Conservation (phyloP, 2,797 vertebrate species). For the Oryzias sinensis region DNA sequence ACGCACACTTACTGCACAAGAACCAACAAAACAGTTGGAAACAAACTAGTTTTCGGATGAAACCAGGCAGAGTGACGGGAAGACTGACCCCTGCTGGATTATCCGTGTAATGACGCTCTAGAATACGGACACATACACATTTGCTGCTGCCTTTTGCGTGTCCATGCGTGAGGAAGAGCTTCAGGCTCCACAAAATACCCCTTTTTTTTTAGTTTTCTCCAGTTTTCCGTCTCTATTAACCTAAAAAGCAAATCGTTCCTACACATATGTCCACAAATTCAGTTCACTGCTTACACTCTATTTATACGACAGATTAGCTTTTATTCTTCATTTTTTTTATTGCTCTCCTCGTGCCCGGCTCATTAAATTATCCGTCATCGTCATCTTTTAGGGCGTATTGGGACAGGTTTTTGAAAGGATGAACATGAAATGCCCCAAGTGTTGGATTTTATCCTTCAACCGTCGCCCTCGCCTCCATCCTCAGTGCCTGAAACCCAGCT, state of each 20-base stretch:
- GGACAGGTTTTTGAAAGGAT: too few relatives aligned
- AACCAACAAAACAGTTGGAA: slow-evolving; percentile 56
- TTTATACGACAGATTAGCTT: not conserved
- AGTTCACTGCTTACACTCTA: not conserved
- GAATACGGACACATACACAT: slow-evolving; percentile 28
- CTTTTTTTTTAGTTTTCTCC: too few relatives aligned
- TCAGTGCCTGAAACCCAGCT: slow-evolving; percentile 13
- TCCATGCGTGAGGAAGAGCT: too few relatives aligned
- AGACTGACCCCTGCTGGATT: slow-evolving; percentile 36
- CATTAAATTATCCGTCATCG: not conserved
- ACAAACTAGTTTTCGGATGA: slow-evolving; percentile 33
- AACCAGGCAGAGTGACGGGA: slow-evolving; percentile 27
- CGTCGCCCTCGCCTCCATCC: not conserved
- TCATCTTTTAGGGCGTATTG: too few relatives aligned
- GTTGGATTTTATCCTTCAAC: too few relatives aligned
- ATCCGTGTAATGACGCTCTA: slow-evolving; percentile 46
- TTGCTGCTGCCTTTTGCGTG: too few relatives aligned
- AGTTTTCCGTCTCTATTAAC: too few relatives aligned
- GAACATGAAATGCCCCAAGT: too few relatives aligned
- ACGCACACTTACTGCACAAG: slow-evolving; percentile 32
- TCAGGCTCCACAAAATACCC: too few relatives aligned
- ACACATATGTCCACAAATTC: not conserved
- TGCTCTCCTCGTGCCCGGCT: not conserved
- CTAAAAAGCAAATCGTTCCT: too few relatives aligned
- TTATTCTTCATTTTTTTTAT: slow-evolving; percentile 1